phyloP scores from a whole-genome alignment of 2,888 invertebrate species.

The Drosophila prostipennis region DNA sequence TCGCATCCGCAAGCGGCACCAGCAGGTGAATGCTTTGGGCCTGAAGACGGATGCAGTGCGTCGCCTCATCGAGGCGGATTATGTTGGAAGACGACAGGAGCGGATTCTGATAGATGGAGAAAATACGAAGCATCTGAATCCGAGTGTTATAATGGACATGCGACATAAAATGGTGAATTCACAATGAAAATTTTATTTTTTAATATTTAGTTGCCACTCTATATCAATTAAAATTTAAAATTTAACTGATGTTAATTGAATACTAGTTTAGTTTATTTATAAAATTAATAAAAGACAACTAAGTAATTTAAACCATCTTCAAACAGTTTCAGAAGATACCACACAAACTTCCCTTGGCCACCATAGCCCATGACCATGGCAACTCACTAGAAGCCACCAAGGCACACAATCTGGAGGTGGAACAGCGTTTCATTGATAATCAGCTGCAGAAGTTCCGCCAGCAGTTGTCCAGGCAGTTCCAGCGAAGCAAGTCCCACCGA shows the following conservation, averaged over 20 bases:
- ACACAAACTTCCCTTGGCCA: slow-evolving; percentile 73
- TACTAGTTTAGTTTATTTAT: neutral
- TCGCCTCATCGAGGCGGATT: slow-evolving; percentile 82
- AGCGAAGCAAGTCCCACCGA: slow-evolving; percentile 42
- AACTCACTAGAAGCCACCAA: slow-evolving; percentile 75
- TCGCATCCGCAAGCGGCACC: slow-evolving; percentile 82
- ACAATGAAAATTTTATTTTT: no score
- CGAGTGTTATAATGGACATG: slow-evolving; percentile 83
- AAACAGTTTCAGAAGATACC: slow-evolving; percentile 76
- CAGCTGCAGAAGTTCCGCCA: slow-evolving; percentile 82
- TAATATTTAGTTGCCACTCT: no score
- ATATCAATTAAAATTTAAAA: no score
- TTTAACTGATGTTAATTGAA: no score
- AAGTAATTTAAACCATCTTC: neutral
- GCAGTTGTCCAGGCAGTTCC: slow-evolving; percentile 74
- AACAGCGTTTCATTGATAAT: slow-evolving; percentile 81
- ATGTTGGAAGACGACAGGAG: slow-evolving; percentile 75
- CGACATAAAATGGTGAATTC: slow-evolving; percentile 69
- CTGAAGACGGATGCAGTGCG: slow-evolving; percentile 81
- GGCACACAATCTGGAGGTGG: slow-evolving; percentile 81
- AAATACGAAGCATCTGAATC: slow-evolving; percentile 69
- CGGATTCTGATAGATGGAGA: slow-evolving; percentile 74
- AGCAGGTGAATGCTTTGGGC: slow-evolving; percentile 54
- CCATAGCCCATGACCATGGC: slow-evolving; percentile 67
- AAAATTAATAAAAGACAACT: neutral